phyloP scores from a whole-genome alignment of 1,140 invertebrate species.

The Caerostris darwini region DNA sequence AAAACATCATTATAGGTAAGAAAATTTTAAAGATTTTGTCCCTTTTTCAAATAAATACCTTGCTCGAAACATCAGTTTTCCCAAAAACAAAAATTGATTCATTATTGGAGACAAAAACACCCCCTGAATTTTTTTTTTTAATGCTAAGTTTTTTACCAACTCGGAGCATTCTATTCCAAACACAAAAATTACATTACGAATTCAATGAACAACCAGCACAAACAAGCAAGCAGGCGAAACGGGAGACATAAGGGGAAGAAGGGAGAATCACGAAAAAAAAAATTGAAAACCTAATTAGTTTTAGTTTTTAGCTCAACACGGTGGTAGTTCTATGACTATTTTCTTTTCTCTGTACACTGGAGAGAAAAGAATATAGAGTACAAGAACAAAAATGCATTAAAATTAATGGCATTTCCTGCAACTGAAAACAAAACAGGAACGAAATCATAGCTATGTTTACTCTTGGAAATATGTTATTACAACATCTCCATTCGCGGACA shows the following conservation, averaged over 20 bases:
- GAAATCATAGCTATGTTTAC: constrained; percentile 3
- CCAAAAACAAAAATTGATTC: too few species aligned
- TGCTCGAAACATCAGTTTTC: too few species aligned
- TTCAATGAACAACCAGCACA: too few species aligned
- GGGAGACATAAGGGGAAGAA: background rate
- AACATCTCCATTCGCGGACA: background rate
- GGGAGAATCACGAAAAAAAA: too few species aligned
- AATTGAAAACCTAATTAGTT: background rate
- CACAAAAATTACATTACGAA: too few species aligned
- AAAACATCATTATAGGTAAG: too few species aligned
- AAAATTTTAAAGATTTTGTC: too few species aligned
- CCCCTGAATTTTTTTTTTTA: too few species aligned
- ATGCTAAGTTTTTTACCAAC: too few species aligned
- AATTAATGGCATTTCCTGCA: constrained; percentile 15
- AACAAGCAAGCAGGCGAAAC: background rate
- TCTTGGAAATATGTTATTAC: background rate
- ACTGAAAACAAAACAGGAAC: background rate
- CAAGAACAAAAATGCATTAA: constrained; percentile 7
- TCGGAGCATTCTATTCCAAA: too few species aligned
- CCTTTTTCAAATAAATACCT: too few species aligned
- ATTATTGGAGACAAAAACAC: too few species aligned
- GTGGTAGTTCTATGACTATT: background rate
- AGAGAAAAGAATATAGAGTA: background rate
- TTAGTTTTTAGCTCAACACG: background rate
- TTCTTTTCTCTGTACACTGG: background rate